Evolutionary conservation across 2,113 vertebrate genomes (phyloP), one percentile per base, ranked within the genome.

Genomic region (Gasterosteus nipponicus): DNA sequence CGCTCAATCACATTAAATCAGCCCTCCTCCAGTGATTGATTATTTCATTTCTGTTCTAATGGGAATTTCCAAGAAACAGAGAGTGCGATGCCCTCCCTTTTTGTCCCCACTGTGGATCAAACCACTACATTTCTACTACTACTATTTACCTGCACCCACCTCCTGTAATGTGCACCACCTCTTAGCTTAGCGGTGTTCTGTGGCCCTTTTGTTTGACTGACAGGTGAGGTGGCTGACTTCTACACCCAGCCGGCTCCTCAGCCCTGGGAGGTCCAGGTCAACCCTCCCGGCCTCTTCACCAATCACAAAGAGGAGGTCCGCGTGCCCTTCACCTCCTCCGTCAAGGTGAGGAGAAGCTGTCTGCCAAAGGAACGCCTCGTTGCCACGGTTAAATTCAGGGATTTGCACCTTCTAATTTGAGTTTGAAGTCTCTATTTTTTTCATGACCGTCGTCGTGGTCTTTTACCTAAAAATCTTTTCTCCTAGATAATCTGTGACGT

Each of bases 311-410:
- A 92, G 77, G 80, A 86, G 71, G 82, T 94, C 73, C 90, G 86
- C 3, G 93, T 96, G 62, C 95, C 95, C 5, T 92, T 80, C 77
- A 95, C 95, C 4, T 93, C 94, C 38, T 92, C 92, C n/a, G n/a
- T 95, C 56, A 94, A 95, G 95, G 95, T 95, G 57, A 47, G 60
- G 16, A 18, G 26, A 14, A 38, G 0, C 72, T 0, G 1, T 77
- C 62, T 33, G 33, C 33, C 33, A 33, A 46, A 39, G 68, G n/a
- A 44, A 3, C 0, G 0, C 5, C n/a, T 9, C 35, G 0, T 63
- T 61, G 16, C 53, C 38, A 3, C 44, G 33, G 33, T 79, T 67
- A 49, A 22, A 54, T 57, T 10, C 15, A 10, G 22, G 44, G 42
- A 26, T 3, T 56, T 35, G 18, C 19, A 38, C 57, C 4, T 19